Evolutionary conservation across 2,888 invertebrate genomes (phyloP).

Genomic region (Amitus sp.): DNA sequence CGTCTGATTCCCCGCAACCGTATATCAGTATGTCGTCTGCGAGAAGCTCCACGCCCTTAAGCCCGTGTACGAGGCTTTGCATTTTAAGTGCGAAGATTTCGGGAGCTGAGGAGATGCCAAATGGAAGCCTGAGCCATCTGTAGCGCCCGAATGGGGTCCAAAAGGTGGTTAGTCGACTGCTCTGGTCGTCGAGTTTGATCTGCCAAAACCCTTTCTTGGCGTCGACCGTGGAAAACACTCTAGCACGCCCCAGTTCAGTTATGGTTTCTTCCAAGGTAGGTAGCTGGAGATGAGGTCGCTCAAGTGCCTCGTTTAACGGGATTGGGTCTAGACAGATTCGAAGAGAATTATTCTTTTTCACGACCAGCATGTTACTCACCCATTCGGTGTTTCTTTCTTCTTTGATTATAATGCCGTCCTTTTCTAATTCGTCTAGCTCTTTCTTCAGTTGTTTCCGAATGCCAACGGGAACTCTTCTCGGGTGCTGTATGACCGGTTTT

Average conservation of each 20-base stretch:
- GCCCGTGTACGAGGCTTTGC: neutral
- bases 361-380: slow-evolving; percentile 4
- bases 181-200: neutral
- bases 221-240: slow-evolving; percentile 9
- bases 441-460: slow-evolving; percentile 8
- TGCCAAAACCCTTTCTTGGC: slow-evolving; percentile 5
- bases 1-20: slow-evolving; percentile 6
- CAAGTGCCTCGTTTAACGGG: slow-evolving; percentile 1
- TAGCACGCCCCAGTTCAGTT: slow-evolving; percentile 1
- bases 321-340: slow-evolving; percentile 14
- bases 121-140: slow-evolving; percentile 8
- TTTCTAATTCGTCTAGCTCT: slow-evolving; percentile 6
- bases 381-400: slow-evolving; percentile 6
- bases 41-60: slow-evolving; percentile 6
- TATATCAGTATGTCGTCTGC: slow-evolving; percentile 11
- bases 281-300: slow-evolving; percentile 8
- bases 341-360: slow-evolving; percentile 4
- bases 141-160: slow-evolving; percentile 12
- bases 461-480: slow-evolving; percentile 1
- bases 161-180: neutral
- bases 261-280: slow-evolving; percentile 12
- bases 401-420: neutral
- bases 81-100: slow-evolving; percentile 14
- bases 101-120: slow-evolving; percentile 16
- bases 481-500: slow-evolving; percentile 4